Evolutionary conservation across 1,140 invertebrate species (phyloP).

Genomic region (Drosophila parvula): DNA sequence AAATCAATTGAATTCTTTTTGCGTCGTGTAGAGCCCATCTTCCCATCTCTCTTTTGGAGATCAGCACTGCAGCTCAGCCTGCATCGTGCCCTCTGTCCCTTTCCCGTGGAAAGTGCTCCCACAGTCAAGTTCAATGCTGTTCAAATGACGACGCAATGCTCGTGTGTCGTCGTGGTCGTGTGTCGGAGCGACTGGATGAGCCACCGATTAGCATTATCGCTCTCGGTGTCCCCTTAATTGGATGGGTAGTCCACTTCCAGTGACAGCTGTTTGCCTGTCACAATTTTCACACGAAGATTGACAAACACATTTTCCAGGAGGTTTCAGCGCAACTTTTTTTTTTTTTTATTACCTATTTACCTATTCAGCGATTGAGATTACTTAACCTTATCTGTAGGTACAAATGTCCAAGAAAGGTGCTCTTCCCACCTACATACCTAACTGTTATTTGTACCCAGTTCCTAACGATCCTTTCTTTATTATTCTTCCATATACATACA

Average conservation of each 20-base stretch:
- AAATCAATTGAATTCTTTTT: not conserved
- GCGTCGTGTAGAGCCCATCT: not conserved
- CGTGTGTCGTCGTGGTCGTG: not conserved
- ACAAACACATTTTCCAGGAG: not conserved
- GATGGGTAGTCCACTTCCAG: not conserved
- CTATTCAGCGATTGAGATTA: not conserved
- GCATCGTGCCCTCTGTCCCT: slow-evolving; percentile 1
- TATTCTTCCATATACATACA: too few relatives aligned
- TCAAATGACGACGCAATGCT: slow-evolving; percentile 4
- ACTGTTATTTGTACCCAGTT: not conserved
- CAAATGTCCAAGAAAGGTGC: slow-evolving; percentile 1
- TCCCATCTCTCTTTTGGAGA: not conserved
- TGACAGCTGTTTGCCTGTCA: slow-evolving; percentile 1
- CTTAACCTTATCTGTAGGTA: not conserved
- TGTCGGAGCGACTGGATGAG: slow-evolving; percentile 8
- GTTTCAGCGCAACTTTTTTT: not conserved
- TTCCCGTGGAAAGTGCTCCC: slow-evolving; percentile 19
- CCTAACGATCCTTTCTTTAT: not conserved
- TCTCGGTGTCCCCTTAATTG: slow-evolving; percentile 14
- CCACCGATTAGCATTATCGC: slow-evolving; percentile 16
- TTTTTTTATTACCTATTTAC: not conserved
- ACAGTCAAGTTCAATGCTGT: slow-evolving; percentile 69
- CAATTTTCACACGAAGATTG: not conserved
- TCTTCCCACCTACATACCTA: not conserved
- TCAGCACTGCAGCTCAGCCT: slow-evolving; percentile 17